Percentiles rank a stretch among this genome's conserved stretches.
Evolutionary conservation across 2,888 invertebrate species (phyloP).

Genomic region (Thymelicus acteon): DNA sequence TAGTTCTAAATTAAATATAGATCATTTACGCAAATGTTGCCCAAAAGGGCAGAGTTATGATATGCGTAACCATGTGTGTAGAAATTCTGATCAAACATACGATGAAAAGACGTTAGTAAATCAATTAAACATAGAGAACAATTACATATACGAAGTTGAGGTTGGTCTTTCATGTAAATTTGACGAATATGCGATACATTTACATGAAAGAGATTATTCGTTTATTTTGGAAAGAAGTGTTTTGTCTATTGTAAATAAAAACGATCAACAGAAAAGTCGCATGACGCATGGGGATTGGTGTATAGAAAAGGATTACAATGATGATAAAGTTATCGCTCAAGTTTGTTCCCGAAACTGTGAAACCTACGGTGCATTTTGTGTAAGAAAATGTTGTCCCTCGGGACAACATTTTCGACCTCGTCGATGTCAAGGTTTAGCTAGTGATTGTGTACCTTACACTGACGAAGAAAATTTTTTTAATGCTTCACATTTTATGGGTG

Average conservation of each 20-base stretch:
- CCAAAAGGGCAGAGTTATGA: conserved; percentile 68
- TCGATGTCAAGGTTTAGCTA: conserved; percentile 59
- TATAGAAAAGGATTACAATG: conserved; percentile 61
- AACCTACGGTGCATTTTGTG: conserved; percentile 66
- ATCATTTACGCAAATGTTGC: conserved; percentile 74
- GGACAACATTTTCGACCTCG: conserved; percentile 75
- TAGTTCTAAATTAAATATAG: conserved; percentile 51
- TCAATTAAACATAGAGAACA: conserved; percentile 51
- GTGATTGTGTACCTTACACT: conserved; percentile 63
- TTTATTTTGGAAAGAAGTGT: conserved; percentile 59
- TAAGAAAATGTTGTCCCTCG: conserved; percentile 83
- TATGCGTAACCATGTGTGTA: conserved; percentile 61
- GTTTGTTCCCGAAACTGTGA: conserved; percentile 66
- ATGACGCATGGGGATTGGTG: conserved; percentile 72
- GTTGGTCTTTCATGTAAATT: conserved; percentile 64
- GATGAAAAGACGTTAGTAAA: conserved; percentile 57
- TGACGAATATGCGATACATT: conserved; percentile 65
- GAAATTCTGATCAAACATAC: conserved; percentile 46
- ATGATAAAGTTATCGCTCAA: conserved; percentile 59
- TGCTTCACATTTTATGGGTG: conserved; percentile 63
- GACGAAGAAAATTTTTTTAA: conserved; percentile 61
- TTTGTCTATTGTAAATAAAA: conserved; percentile 53
- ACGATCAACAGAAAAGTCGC: conserved; percentile 46
- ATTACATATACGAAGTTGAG: conserved; percentile 64
- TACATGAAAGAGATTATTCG: conserved; percentile 58